These are phyloP conservation scores for Cacoxenus indagator DNA, from an alignment of 2,888 invertebrate genomes.

Conservation along the genomic window DNA sequence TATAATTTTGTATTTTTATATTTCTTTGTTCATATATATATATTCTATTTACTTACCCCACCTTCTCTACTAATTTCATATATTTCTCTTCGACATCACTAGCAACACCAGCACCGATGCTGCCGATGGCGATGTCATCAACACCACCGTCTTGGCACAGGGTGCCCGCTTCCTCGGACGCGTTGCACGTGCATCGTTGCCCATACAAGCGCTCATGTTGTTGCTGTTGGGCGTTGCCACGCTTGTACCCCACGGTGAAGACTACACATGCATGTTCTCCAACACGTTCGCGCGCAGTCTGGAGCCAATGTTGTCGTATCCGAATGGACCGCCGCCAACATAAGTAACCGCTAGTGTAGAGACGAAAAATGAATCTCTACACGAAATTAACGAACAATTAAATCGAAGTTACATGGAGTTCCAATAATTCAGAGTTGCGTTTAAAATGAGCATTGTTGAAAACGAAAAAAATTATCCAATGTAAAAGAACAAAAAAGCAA, in stretches of 20 bases:
- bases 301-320: constrained; percentile 90
- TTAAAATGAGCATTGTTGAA: too few species aligned
- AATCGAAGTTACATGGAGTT: constrained; percentile 38
- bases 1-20: constrained; percentile 17
- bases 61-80: background rate
- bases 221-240: constrained; percentile 93
- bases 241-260: constrained; percentile 88
- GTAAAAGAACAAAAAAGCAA: too few species aligned
- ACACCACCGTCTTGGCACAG: constrained; percentile 78
- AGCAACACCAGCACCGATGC: constrained; percentile 55
- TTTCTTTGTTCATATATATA: constrained; percentile 4
- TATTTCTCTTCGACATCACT: background rate
- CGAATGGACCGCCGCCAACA: constrained; percentile 93
- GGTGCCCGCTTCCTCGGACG: constrained; percentile 89
- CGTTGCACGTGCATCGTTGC: constrained; percentile 91
- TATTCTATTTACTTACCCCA: background rate
- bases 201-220: constrained; percentile 94
- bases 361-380: too few species aligned
- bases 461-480: constrained; percentile 12
- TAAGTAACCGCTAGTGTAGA: constrained; percentile 69
- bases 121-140: constrained; percentile 73
- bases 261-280: constrained; percentile 87
- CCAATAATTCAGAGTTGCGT: too few species aligned
- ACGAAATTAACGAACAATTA: constrained; percentile 16
- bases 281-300: constrained; percentile 87